Conservation (phyloP, 2,113 vertebrate species). For the Xenopus tropicalis region UCB_Xtro_10.0 CM004447.2:138502501-138503000, state of each 20-base stretch:
- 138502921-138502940: no score
- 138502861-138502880: no score
- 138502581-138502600: constrained; percentile 95
- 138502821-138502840: no score
- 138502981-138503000: no score
- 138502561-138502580: constrained; percentile 76
- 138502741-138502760: neutral
- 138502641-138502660: constrained; percentile 88
- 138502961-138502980: no score
- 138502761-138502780: no score
- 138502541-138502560: constrained; percentile 72
- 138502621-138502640: constrained; percentile 89
- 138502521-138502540: constrained; percentile 75
- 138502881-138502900: no score
- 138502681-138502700: constrained; percentile 54
- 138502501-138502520: constrained; percentile 79
- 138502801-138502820: no score
- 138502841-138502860: no score
- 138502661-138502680: constrained; percentile 82
- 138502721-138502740: constrained; percentile 3
- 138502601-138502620: constrained; percentile 94
- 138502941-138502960: no score
- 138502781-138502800: no score
- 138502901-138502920: no score
- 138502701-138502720: constrained; percentile 1